Base-by-base conservation (phyloP, 2,888 invertebrate species). In the Cheilosia urbana region DNA sequence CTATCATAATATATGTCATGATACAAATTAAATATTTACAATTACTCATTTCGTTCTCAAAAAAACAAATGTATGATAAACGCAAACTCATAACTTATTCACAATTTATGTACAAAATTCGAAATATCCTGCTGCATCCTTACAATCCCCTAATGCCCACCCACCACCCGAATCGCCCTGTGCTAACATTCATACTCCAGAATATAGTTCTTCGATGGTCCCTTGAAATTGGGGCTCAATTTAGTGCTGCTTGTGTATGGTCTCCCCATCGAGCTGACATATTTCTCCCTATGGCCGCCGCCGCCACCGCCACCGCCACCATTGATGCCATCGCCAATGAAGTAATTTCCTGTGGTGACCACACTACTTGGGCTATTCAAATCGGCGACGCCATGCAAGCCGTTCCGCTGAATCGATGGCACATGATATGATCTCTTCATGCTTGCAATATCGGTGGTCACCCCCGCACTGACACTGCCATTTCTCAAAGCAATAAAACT, bases 141-240 rank as follows among this genome's bases (percentile, higher is more conserved):
- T 62, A 62, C 53, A 37, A 17, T 1, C 37, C 51, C 15, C 60
- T 68, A 5, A 13, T 15, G 11, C n/a, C 21, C 47, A 17, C 19
- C 27, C 13, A 5, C 27, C 42, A 7, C 15, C 40, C 19, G 17
- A 30, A 19, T 42, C 30, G 15, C 62, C 51, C 34, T 71, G 19
- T 72, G 71, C 68, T 92, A 92, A 91, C 91, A 92, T 88, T 92
- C 91, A 88, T 92, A 92, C 87, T 92, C 91, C 58, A 92, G 83
- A 66, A 92, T 90, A 84, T 91, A 92, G 76, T 90, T 89, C 87
- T 92, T 90, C 71, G 89, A 53, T 76, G 75, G 55, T 71, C 55
- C 60, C 47, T 78, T 87, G 45, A 66, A 78, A 24, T 78, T 87
- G 17, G 82, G 65, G 65, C 73, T 73, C 47, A 77, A 69, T 19